Percentiles rank a stretch among this genome's conserved stretches.
Conservation (phyloP, 2,113 vertebrate species). For the Engystomops pustulosus region DNA sequence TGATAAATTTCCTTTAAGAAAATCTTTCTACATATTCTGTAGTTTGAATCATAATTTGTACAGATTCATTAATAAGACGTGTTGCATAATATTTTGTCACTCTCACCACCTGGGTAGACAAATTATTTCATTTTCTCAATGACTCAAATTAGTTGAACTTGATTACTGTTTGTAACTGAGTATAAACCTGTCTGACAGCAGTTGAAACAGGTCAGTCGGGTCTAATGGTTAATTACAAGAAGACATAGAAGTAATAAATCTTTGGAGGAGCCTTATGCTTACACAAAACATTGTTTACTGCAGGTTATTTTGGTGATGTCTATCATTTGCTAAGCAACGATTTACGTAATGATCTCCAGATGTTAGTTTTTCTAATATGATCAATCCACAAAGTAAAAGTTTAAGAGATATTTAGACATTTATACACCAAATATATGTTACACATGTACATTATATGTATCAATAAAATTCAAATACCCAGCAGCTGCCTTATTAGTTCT, state of each 20-base stretch:
- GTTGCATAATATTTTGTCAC: too few relatives aligned
- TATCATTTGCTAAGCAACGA: neutral
- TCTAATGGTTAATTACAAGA: neutral
- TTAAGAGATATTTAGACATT: neutral
- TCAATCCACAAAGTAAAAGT: neutral
- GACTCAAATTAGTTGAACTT: neutral
- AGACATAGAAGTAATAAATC: neutral
- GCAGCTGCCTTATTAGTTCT: too few relatives aligned
- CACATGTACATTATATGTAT: neutral
- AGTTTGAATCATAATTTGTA: too few relatives aligned
- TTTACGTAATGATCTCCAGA: neutral
- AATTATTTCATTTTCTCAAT: neutral
- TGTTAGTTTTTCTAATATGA: neutral
- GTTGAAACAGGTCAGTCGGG: neutral
- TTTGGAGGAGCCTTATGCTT: neutral
- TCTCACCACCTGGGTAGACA: too few relatives aligned
- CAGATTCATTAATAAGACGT: too few relatives aligned
- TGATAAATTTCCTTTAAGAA: too few relatives aligned
- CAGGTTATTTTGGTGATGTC: neutral
- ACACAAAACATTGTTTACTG: neutral
- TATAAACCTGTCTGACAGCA: neutral
- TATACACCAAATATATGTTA: neutral
- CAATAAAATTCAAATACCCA: neutral
- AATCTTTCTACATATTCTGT: too few relatives aligned
- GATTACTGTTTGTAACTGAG: neutral